A percentile compares a stretch with the other conserved stretches of the same genome.
Evolutionary conservation across 2,797 vertebrate species (phyloP).

Genomic region (Glossophaga mutica): DNA sequence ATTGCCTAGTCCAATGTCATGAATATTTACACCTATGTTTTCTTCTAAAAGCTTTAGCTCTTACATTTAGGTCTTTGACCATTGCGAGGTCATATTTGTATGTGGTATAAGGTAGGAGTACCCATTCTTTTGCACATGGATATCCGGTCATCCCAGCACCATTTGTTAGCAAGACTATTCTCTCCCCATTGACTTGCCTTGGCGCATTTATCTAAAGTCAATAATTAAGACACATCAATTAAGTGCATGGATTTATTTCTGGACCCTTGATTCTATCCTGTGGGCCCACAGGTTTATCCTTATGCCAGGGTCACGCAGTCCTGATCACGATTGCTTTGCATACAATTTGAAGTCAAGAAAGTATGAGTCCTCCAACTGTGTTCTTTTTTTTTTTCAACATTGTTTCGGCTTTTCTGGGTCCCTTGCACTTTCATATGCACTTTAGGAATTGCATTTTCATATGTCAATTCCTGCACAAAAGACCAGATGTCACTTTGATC

Average conservation of each 20-base stretch:
- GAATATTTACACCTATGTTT: background rate
- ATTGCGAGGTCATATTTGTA: background rate
- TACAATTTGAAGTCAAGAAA: background rate
- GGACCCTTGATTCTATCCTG: background rate
- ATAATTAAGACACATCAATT: background rate
- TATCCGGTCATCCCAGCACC: no score
- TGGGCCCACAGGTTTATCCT: background rate
- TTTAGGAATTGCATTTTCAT: background rate
- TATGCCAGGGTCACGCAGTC: background rate
- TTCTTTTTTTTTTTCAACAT: background rate
- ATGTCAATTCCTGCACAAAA: background rate
- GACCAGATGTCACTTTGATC: background rate
- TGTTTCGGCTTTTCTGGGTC: background rate
- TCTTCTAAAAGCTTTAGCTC: background rate
- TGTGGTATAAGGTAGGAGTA: background rate
- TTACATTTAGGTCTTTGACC: background rate
- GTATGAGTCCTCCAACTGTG: background rate
- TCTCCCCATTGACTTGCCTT: background rate
- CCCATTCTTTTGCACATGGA: background rate
- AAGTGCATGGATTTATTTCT: background rate
- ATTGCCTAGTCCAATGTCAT: background rate
- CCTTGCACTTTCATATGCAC: background rate
- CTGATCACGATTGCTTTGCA: background rate
- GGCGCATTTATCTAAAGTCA: background rate
- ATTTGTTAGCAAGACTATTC: background rate